Evolutionary conservation across 1,140 invertebrate genomes (phyloP).

Genomic region (Micrasema minimum): DNA sequence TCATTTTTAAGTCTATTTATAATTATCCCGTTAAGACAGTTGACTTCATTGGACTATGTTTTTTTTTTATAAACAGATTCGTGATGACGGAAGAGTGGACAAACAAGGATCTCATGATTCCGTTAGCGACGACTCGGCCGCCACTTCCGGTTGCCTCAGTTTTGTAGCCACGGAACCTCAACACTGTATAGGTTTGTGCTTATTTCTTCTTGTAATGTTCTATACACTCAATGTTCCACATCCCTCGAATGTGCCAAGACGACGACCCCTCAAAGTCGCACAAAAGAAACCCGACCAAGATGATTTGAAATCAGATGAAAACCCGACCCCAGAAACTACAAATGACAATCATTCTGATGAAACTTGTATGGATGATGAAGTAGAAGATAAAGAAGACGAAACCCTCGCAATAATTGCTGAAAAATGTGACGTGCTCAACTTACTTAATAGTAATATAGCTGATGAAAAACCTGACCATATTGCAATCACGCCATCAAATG

Average conservation of each 20-base stretch:
- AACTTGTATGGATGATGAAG: too few species aligned
- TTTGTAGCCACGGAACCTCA: constrained; percentile 41
- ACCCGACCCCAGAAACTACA: background rate
- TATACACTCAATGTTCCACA: constrained; percentile 39
- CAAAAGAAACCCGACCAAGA: constrained; percentile 14
- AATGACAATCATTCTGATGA: constrained; percentile 3
- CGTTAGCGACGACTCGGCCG: constrained; percentile 24
- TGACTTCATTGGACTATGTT: too few species aligned
- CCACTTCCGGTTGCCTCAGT: constrained; percentile 47
- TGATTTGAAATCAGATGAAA: constrained; percentile 3
- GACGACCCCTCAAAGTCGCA: background rate
- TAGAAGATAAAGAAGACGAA: too few species aligned
- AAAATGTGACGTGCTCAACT: too few species aligned
- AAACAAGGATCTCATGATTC: constrained; percentile 7
- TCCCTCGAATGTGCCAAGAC: too few species aligned
- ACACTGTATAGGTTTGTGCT: constrained; percentile 53
- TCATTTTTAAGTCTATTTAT: too few species aligned
- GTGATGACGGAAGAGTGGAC: constrained; percentile 45
- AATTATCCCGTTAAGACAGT: too few species aligned
- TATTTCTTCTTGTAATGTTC: constrained; percentile 49
- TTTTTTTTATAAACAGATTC: too few species aligned
- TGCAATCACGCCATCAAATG: too few species aligned
- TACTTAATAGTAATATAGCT: too few species aligned
- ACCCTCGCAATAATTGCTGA: too few species aligned
- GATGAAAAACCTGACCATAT: too few species aligned